These are phyloP conservation scores for Bellardia bayeri DNA, from an alignment of 2,888 invertebrate genomes.

Conservation along the genomic window DNA sequence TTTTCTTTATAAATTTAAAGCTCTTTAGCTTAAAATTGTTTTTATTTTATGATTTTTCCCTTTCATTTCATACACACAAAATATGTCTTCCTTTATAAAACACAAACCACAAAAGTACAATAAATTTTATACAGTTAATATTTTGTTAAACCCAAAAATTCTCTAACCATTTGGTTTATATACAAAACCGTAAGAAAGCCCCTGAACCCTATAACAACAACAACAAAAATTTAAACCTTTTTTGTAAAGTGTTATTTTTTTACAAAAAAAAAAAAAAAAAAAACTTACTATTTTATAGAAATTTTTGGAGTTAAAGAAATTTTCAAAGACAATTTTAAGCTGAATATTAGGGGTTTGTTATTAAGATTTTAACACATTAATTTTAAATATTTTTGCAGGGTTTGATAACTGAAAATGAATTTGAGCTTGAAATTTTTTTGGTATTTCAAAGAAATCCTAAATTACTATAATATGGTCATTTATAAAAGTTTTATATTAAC, in stretches of 20 bases:
- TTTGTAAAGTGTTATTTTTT: slow-evolving; percentile 11
- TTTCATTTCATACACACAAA: slow-evolving; percentile 18
- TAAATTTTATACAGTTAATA: slow-evolving; percentile 29
- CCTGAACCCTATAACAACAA: neutral
- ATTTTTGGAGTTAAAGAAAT: neutral
- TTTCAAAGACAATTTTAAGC: slow-evolving; percentile 2
- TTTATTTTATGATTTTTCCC: neutral
- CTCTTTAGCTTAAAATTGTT: slow-evolving; percentile 2
- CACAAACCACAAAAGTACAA: slow-evolving; percentile 49
- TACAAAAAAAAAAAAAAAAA: neutral
- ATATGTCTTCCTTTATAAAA: slow-evolving; percentile 57
- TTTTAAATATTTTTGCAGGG: neutral
- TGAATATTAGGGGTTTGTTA: neutral
- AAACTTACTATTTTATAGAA: slow-evolving; percentile 23
- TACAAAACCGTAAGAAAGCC: neutral
- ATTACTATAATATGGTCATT: no score
- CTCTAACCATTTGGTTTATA: slow-evolving; percentile 57
- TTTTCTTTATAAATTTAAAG: slow-evolving; percentile 5
- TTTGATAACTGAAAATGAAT: neutral
- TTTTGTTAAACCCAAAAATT: slow-evolving; percentile 16
- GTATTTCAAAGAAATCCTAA: no score
- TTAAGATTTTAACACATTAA: no score
- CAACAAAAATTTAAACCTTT: neutral
- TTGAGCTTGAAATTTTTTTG: neutral
- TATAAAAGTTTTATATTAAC: no score